Conservation (phyloP, 35 echinoderm and acorn worm species). For the Heliocidaris erythrogramma region DNA sequence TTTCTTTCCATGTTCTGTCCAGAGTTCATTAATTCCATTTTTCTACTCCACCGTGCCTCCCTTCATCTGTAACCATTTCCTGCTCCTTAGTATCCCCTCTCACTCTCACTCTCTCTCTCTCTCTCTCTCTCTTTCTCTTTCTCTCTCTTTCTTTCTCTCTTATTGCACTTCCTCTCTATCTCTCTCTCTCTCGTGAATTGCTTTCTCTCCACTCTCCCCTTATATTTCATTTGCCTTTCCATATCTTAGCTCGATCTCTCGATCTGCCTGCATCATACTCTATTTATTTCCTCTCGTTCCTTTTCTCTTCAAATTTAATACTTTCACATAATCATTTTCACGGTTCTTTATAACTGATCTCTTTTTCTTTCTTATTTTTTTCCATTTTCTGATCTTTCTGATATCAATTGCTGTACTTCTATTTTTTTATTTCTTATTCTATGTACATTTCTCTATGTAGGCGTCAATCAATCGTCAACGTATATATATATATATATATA, state of each 20-base stretch:
- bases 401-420: too few relatives aligned
- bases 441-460: too few relatives aligned
- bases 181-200: background rate
- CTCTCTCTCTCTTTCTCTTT: background rate
- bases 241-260: background rate
- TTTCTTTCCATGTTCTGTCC: background rate
- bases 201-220: background rate
- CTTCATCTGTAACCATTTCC: background rate
- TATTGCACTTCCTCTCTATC: background rate
- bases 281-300: background rate
- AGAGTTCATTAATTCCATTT: background rate
- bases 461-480: too few relatives aligned
- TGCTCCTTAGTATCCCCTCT: background rate
- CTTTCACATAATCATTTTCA: background rate
- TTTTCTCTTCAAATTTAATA: background rate
- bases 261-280: too few relatives aligned
- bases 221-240: background rate
- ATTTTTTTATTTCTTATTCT: too few relatives aligned
- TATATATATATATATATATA: too few relatives aligned
- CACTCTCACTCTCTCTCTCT: background rate
- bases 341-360: too few relatives aligned
- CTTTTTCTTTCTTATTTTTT: background rate
- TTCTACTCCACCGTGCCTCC: background rate
- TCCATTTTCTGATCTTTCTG: too few relatives aligned
- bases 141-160: background rate